A percentile compares a stretch with the other conserved stretches of the same genome.
Conservation (phyloP, 1,140 invertebrate species). For the Alviniconcha marisindica region DNA sequence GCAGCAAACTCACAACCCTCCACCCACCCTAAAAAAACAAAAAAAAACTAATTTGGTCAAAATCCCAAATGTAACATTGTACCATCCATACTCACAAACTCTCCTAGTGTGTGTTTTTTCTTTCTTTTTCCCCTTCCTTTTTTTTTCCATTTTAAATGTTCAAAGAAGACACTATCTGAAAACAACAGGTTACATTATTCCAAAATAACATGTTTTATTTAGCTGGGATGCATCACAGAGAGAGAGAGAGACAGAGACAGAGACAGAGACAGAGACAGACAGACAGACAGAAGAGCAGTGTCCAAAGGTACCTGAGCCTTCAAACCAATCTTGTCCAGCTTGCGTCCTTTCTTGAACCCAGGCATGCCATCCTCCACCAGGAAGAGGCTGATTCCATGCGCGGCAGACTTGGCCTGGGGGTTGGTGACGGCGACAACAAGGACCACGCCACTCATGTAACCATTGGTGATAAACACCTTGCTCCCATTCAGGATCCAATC, state of each 20-base stretch:
- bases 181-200: too few relatives aligned
- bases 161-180: conserved; percentile 77
- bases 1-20: too few relatives aligned
- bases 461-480: conserved; percentile 79
- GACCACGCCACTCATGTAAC: conserved; percentile 76
- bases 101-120: conserved; percentile 77
- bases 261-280: conserved; percentile 77
- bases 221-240: conserved; percentile 75
- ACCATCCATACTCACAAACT: too few relatives aligned
- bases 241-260: conserved; percentile 77
- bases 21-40: too few relatives aligned
- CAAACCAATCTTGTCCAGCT: conserved; percentile 77
- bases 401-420: conserved; percentile 73
- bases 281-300: too few relatives aligned
- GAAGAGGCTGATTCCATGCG: conserved; percentile 78
- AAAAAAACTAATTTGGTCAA: too few relatives aligned
- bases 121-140: conserved; percentile 77
- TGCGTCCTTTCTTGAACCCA: conserved; percentile 77
- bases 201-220: conserved; percentile 77
- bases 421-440: conserved; percentile 78
- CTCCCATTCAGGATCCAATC: conserved; percentile 78
- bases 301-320: conserved; percentile 73
- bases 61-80: too few relatives aligned
- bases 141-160: too few relatives aligned
- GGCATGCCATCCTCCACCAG: conserved; percentile 77